Evolutionary conservation across 2,113 vertebrate species (phyloP).

Genomic region (Chrysochloris asiatica): DNA sequence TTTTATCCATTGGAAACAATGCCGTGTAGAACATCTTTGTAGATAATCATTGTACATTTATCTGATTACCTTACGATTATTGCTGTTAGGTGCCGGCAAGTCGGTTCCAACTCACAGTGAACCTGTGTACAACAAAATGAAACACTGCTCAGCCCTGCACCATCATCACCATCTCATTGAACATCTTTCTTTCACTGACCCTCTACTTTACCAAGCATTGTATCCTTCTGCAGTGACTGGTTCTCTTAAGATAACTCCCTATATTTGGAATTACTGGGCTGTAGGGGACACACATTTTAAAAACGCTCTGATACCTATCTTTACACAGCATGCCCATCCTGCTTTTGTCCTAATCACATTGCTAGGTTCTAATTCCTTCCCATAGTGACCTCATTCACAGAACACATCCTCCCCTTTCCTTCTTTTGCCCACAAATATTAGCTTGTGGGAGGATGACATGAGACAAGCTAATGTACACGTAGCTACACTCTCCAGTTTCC

Average conservation of each 20-base stretch:
- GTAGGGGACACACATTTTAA: not conserved
- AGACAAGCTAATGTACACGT: not conserved
- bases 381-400: not conserved
- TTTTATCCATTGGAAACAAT: not conserved
- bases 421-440: not conserved
- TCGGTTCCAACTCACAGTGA: not conserved
- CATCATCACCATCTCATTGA: not conserved
- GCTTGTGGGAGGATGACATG: not conserved
- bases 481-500: not conserved
- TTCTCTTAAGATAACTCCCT: conserved; percentile 37
- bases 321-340: not conserved
- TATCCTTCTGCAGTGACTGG: not conserved
- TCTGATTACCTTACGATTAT: conserved; percentile 25
- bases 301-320: not conserved
- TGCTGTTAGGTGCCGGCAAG: not conserved
- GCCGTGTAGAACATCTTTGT: conserved; percentile 27
- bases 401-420: not conserved
- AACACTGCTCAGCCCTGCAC: not conserved
- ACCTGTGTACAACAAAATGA: not conserved
- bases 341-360: not conserved
- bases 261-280: conserved; percentile 10
- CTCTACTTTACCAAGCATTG: not conserved
- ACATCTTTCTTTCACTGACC: not conserved
- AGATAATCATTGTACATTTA: conserved; percentile 5
- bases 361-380: not conserved